phyloP scores from a whole-genome alignment of 2,888 invertebrate species.

The Malachius bipustulatus region DNA sequence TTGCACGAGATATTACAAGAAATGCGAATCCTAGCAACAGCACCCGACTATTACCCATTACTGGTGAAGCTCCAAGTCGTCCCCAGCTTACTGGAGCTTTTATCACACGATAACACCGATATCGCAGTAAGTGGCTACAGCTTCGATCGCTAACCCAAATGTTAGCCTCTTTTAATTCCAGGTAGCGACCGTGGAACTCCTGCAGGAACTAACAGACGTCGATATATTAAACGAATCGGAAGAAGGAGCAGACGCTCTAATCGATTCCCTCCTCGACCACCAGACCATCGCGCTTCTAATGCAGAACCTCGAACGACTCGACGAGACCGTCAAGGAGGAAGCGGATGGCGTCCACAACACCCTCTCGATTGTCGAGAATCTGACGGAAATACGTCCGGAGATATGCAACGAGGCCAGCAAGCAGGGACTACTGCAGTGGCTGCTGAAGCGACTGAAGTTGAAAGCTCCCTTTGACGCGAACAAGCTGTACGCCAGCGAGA shows the following conservation, averaged over 20 bases:
- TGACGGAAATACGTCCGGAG: constrained; percentile 81
- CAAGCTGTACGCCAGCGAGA: constrained; percentile 91
- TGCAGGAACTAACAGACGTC: constrained; percentile 88
- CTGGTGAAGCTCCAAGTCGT: constrained; percentile 83
- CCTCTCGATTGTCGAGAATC: constrained; percentile 79
- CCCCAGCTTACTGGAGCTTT: constrained; percentile 79
- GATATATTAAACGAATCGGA: constrained; percentile 91
- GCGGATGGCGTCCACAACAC: constrained; percentile 94
- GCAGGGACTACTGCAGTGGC: constrained; percentile 85
- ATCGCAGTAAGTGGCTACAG: constrained; percentile 44
- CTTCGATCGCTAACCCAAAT: no score
- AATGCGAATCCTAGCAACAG: constrained; percentile 87
- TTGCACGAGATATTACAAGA: constrained; percentile 68
- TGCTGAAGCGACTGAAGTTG: constrained; percentile 75
- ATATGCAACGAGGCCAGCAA: constrained; percentile 75
- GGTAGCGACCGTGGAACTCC: constrained; percentile 42
- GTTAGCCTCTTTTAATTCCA: constrained; percentile 16
- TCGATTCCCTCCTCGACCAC: constrained; percentile 78
- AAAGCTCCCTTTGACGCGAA: constrained; percentile 90
- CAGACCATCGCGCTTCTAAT: constrained; percentile 77
- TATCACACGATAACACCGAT: constrained; percentile 95
- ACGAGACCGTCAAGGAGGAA: constrained; percentile 89
- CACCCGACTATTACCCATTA: constrained; percentile 87
- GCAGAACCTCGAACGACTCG: constrained; percentile 85
- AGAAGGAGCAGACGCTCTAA: constrained; percentile 78